A percentile compares a stretch with the other conserved stretches of the same genome.
Evolutionary conservation across 1,140 invertebrate genomes (phyloP).

Genomic region (Drosophila miranda): DNA sequence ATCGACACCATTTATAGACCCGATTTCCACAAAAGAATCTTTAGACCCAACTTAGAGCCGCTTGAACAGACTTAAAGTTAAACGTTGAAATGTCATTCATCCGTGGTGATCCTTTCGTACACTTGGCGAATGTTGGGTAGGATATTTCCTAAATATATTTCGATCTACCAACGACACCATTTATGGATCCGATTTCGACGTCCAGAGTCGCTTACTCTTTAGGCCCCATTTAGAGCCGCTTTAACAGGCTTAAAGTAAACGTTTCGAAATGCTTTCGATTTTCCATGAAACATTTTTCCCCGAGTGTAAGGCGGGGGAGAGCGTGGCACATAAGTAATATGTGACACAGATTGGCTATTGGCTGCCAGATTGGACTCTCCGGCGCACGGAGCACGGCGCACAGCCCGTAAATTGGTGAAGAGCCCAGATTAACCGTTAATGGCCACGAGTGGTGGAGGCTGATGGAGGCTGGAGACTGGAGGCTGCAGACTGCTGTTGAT

Average conservation of each 20-base stretch:
- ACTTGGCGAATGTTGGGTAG: too few relatives aligned
- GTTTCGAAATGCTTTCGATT: slow-evolving; percentile 42
- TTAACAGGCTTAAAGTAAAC: background rate
- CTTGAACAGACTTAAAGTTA: background rate
- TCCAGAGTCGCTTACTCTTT: background rate
- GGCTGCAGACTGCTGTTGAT: slow-evolving; percentile 20
- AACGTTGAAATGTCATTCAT: slow-evolving; percentile 11
- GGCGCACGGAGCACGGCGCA: slow-evolving; percentile 30
- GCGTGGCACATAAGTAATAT: slow-evolving; percentile 38
- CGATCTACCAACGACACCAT: background rate
- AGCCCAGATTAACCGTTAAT: slow-evolving; percentile 76
- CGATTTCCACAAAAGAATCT: too few relatives aligned
- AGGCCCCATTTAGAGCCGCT: background rate
- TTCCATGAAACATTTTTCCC: slow-evolving; percentile 13
- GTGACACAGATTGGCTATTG: slow-evolving; percentile 42
- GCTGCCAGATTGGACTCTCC: slow-evolving; percentile 20
- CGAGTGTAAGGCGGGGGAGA: slow-evolving; percentile 21
- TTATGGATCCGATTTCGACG: background rate
- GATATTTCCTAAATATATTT: too few relatives aligned
- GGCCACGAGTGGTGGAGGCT: slow-evolving; percentile 47
- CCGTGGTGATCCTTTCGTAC: too few relatives aligned
- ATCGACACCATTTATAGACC: too few relatives aligned
- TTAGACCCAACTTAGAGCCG: too few relatives aligned
- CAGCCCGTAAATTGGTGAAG: slow-evolving; percentile 47
- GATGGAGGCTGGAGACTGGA: slow-evolving; percentile 7